Base-by-base conservation (phyloP, 2,113 vertebrate genomes). In the Campylorhamphus procurvoides region DNA sequence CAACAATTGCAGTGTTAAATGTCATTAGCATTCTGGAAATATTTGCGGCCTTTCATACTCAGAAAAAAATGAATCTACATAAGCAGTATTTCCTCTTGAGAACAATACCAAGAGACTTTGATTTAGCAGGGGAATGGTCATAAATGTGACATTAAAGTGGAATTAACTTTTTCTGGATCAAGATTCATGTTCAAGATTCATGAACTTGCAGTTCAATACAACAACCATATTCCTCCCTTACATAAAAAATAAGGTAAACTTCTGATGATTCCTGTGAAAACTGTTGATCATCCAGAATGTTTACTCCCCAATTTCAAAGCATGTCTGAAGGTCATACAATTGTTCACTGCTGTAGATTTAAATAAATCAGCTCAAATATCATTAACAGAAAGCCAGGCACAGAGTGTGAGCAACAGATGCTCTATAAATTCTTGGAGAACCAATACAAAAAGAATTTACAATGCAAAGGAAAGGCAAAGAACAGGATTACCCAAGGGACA, bases 21-120 rank as follows among this genome's bases (percentile, higher is more conserved):
- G 60, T 81, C 80, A 44, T 84, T 67, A 81, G 44, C 69, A 90
- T 92, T 93, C 69, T 89, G 33, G 64, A 95, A 95, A 87, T 95
- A 87, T 67, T 95, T 94, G 87, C 84, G 81, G 84, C 14, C 74
- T 91, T 94, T 96, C 64, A 60, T 37, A 63, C 31, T 75, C 64
- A 22, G 44, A 53, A 72, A 94, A 94, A 25, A 39, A 39, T 42
- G 27, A 67, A 60, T 67, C 55, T 63, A 52, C 47, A 71, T 63
- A 75, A 76, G 69, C 74, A 94, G 6, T 69, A 75, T 89, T 94
- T 94, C 69, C 66, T 87, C 76, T 78, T 0, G 0, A 68, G 66
- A 84, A 86, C 56, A 87, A 75, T 68, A 95, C 31, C 25, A 88
- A 28, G 12, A 84, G 81, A 16, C 33, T 94, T 84, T 77, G 60